A percentile compares a stretch with the other conserved stretches of the same genome.
These are phyloP conservation scores for Crypturellus tataupa DNA, from an alignment of 2,797 vertebrate genomes.

Conservation along the genomic window DNA sequence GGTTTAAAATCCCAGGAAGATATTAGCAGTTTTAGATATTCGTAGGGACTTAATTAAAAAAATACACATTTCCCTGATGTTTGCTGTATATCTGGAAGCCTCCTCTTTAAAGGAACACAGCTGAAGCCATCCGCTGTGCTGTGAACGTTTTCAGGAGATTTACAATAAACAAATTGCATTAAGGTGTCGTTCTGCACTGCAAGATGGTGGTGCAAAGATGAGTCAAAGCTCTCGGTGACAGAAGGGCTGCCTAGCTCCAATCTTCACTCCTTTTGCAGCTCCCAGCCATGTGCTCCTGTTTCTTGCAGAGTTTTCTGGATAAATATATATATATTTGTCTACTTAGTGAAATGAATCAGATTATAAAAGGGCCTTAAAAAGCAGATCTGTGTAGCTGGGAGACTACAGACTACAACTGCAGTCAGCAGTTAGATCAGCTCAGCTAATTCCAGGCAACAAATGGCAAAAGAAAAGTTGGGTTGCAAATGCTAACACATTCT, in stretches of 20 bases:
- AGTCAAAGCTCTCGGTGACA: background rate
- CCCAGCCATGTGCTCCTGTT: background rate
- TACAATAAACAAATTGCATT: background rate
- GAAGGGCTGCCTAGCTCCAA: fast-evolving
- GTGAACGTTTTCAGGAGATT: background rate
- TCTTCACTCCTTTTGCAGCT: background rate
- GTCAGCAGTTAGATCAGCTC: background rate
- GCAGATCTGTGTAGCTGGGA: background rate
- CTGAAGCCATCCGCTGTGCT: background rate
- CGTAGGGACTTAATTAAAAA: background rate
- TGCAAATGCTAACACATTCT: background rate
- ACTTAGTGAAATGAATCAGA: too few relatives aligned
- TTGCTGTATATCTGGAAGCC: background rate
- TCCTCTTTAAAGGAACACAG: background rate
- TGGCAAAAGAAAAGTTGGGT: background rate
- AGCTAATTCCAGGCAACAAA: background rate
- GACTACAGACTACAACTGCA: background rate
- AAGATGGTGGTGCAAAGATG: background rate
- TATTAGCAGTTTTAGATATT: background rate
- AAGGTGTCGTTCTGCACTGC: fast-evolving
- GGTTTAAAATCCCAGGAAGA: slow-evolving; percentile 15
- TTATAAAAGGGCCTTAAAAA: background rate
- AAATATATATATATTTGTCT: fast-evolving
- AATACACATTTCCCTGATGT: background rate
- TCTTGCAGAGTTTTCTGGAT: background rate